Conservation (phyloP, 2,113 vertebrate species). For the Accipiter virgatus region DNA sequence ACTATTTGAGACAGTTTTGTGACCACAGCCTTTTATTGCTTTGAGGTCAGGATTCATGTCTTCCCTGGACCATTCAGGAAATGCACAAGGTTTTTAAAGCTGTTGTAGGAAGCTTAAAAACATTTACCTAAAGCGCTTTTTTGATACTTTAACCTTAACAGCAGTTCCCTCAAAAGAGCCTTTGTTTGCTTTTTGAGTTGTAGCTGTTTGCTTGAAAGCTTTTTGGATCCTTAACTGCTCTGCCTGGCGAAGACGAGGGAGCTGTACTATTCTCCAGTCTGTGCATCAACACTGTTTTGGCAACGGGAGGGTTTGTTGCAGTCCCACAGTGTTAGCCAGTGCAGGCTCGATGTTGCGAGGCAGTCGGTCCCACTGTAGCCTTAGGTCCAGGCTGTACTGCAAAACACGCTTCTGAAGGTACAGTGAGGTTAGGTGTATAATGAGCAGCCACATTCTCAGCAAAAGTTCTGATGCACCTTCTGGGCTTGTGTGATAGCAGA, state of each 20-base stretch:
- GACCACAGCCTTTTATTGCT: not conserved
- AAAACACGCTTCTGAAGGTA: not conserved
- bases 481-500: not conserved
- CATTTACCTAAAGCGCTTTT: not conserved
- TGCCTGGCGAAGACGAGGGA: not conserved
- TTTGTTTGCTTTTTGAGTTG: not conserved
- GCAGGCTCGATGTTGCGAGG: rapidly evolving
- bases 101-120: not conserved
- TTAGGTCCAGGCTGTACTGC: not conserved
- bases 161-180: not conserved
- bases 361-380: rapidly evolving
- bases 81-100: not conserved
- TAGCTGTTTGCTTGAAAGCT: not conserved
- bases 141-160: not conserved
- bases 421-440: too few species aligned
- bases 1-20: not conserved
- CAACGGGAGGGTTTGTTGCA: not conserved
- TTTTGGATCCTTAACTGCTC: not conserved
- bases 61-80: not conserved
- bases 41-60: not conserved
- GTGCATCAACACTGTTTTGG: not conserved
- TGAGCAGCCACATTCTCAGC: not conserved
- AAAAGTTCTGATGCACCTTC: not conserved
- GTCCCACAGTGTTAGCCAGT: rapidly evolving
- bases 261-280: not conserved